Percentiles rank a stretch among this genome's conserved stretches.
Evolutionary conservation across 92 coral and sea anemone genomes (phyloP).

Genomic region (Parazoanthus atlanticus): DNA sequence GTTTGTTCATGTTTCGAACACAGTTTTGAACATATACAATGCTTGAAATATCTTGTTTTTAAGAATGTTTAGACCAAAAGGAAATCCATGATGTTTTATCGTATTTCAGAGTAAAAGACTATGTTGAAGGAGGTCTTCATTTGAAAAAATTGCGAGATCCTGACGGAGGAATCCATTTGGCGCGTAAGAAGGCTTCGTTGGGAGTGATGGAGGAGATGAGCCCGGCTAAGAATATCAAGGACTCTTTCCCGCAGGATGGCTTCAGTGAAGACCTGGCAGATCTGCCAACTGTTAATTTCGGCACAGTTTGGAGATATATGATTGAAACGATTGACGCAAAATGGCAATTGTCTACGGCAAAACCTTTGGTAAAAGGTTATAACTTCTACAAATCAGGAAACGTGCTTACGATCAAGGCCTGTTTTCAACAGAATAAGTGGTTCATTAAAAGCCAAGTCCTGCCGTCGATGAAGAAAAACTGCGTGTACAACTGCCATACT

Average conservation of each 20-base stretch:
- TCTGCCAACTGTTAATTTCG: slow-evolving; percentile 23
- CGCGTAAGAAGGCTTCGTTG: slow-evolving; percentile 22
- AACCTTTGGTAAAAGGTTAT: slow-evolving; percentile 44
- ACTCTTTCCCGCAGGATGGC: slow-evolving; percentile 22
- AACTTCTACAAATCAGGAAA: slow-evolving; percentile 41
- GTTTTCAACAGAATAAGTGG: background rate
- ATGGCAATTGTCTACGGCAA: slow-evolving; percentile 32
- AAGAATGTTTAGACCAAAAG: background rate
- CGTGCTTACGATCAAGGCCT: slow-evolving; percentile 20
- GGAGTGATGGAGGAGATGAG: background rate
- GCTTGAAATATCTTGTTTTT: background rate
- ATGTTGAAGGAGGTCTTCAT: slow-evolving; percentile 31
- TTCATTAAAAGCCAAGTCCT: slow-evolving; percentile 42
- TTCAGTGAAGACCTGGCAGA: background rate
- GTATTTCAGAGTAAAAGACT: slow-evolving; percentile 19
- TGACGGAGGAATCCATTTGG: slow-evolving; percentile 42
- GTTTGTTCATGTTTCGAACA: background rate
- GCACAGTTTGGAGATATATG: slow-evolving; percentile 40
- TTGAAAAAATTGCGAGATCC: slow-evolving; percentile 29
- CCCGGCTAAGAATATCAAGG: slow-evolving; percentile 1
- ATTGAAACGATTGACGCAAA: slow-evolving; percentile 25
- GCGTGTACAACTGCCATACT: background rate
- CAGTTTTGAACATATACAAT: background rate
- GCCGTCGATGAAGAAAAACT: slow-evolving; percentile 30
- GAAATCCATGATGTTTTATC: background rate